phyloP scores from a whole-genome alignment of 2,888 invertebrate species.

The Standfussiana lucernea region DNA sequence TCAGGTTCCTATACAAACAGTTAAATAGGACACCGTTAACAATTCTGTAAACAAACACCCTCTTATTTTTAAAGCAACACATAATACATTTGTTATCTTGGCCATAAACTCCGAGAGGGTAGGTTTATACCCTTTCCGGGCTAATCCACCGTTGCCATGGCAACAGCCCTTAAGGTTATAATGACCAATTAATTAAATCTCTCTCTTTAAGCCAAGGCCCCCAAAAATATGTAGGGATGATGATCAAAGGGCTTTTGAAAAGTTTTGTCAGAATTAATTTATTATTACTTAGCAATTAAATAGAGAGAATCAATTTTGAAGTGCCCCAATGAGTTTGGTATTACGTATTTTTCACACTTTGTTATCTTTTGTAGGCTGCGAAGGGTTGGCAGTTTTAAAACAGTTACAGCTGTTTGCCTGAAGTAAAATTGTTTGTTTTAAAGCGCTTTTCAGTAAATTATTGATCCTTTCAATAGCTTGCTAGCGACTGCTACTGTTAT shows the following conservation, averaged over 20 bases:
- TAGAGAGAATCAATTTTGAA: constrained; percentile 47
- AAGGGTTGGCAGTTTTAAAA: neutral
- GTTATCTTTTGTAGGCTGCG: neutral
- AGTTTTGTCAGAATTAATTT: constrained; percentile 67
- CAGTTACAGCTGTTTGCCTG: neutral
- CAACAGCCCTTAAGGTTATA: constrained; percentile 73
- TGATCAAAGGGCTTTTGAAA: constrained; percentile 71
- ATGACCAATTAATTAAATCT: constrained; percentile 84
- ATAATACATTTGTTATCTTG: constrained; percentile 54
- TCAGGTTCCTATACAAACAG: neutral
- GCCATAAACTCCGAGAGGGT: constrained; percentile 53
- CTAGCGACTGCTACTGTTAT: neutral
- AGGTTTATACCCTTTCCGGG: constrained; percentile 53
- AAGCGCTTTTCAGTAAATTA: neutral
- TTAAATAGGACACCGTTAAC: neutral
- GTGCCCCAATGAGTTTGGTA: constrained; percentile 37
- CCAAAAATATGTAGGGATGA: constrained; percentile 73
- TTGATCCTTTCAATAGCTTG: neutral
- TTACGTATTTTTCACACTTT: constrained; percentile 35
- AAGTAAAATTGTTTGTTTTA: neutral
- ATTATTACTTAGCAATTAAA: constrained; percentile 61
- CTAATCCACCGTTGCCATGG: constrained; percentile 68
- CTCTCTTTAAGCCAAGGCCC: constrained; percentile 70
- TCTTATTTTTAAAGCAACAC: constrained; percentile 25
- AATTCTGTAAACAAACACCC: constrained; percentile 20